These are phyloP conservation scores for Myocastor coypus DNA, from an alignment of 2,113 vertebrate genomes.

Conservation along the genomic window DNA sequence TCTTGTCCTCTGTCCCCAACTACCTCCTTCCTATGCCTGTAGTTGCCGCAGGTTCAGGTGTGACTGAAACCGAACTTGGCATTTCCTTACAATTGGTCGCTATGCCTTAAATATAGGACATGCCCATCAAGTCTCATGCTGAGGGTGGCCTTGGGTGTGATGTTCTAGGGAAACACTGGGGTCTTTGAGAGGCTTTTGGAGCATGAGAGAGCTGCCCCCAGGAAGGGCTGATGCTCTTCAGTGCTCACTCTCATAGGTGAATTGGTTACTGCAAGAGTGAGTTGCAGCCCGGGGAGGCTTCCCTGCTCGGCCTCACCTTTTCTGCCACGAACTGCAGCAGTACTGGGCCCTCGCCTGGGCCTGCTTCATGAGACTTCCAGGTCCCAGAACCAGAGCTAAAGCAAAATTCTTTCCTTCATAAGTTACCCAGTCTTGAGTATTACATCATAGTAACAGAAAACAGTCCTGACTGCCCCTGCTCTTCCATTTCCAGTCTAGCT, in stretches of 20 bases:
- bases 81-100: fast-evolving
- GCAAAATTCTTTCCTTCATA: background rate
- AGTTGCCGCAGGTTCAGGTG: no score
- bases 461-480: background rate
- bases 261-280: background rate
- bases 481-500: background rate
- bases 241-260: no score
- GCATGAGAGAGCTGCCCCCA: background rate
- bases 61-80: background rate
- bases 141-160: background rate
- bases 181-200: background rate
- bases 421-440: background rate
- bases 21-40: fast-evolving
- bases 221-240: no score
- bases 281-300: background rate
- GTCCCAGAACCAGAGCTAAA: background rate
- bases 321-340: background rate
- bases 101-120: background rate
- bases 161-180: no score
- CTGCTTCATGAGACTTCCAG: background rate
- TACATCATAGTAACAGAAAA: background rate
- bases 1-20: fast-evolving
- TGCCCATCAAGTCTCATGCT: background rate
- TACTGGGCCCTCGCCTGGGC: background rate
- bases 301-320: no score